phyloP scores from a whole-genome alignment of 2,113 vertebrate species.

The Mastomys natalensis region DNA sequence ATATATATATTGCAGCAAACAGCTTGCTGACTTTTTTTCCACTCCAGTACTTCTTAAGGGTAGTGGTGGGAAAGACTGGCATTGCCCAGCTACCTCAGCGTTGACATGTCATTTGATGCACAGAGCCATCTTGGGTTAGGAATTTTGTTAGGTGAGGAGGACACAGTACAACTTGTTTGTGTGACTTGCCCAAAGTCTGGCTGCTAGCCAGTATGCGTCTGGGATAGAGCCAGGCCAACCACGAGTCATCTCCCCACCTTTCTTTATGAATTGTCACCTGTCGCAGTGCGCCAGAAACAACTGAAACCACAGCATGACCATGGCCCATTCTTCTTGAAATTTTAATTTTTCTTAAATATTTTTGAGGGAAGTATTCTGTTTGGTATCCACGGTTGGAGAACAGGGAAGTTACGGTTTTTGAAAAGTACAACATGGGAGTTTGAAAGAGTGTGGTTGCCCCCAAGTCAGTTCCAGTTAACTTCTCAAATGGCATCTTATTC shows the following conservation, averaged over 20 bases:
- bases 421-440: neutral
- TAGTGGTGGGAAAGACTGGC: neutral
- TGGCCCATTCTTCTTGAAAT: neutral
- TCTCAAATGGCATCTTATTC: neutral
- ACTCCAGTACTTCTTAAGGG: neutral
- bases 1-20: conserved; percentile 96
- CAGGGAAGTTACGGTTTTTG: neutral
- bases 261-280: neutral
- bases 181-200: neutral
- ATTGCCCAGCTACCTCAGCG: neutral
- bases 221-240: neutral
- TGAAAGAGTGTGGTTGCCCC: neutral
- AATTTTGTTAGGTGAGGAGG: conserved; percentile 13
- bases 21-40: conserved; percentile 79
- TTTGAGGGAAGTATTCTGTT: conserved; percentile 5
- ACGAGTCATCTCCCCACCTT: neutral
- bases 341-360: neutral
- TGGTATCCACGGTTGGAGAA: neutral
- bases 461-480: neutral
- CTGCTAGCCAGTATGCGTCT: neutral
- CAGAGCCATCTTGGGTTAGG: neutral
- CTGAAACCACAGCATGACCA: neutral
- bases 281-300: neutral
- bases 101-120: neutral
- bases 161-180: neutral